A percentile compares a stretch with the other conserved stretches of the same genome.
Conservation (phyloP, 1,140 invertebrate species). For the Cydia amplana region DNA sequence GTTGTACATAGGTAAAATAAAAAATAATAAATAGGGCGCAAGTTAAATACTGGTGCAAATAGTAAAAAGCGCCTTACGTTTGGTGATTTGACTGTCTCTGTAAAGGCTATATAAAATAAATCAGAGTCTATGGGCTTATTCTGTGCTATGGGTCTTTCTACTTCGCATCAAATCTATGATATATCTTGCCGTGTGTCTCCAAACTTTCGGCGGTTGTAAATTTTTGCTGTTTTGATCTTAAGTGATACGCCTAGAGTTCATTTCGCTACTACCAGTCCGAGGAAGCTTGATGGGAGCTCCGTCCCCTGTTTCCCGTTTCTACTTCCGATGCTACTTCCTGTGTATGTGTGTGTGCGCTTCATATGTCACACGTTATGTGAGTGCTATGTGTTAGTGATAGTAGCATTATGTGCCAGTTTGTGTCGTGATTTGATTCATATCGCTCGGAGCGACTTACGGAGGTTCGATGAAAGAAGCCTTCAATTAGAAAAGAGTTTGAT, state of each 20-base stretch:
- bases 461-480: neutral
- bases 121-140: too few species aligned
- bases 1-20: neutral
- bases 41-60: too few species aligned
- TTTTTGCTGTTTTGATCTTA: neutral
- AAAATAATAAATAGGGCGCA: too few species aligned
- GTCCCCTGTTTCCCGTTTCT: slow-evolving; percentile 25
- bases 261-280: neutral
- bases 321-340: slow-evolving; percentile 29
- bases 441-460: neutral
- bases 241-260: neutral
- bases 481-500: neutral
- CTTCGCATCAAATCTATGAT: neutral
- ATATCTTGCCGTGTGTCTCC: slow-evolving; percentile 3
- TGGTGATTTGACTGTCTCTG: too few species aligned
- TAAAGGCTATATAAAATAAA: too few species aligned
- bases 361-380: neutral
- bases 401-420: slow-evolving; percentile 3
- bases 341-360: neutral
- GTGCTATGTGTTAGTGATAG: slow-evolving; percentile 7
- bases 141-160: neutral
- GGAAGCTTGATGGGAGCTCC: slow-evolving; percentile 3
- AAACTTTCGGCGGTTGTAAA: neutral
- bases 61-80: too few species aligned
- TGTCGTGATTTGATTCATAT: neutral